Base-by-base conservation (phyloP, 2,113 vertebrate genomes). In the Potamarius usumacintae region DNA sequence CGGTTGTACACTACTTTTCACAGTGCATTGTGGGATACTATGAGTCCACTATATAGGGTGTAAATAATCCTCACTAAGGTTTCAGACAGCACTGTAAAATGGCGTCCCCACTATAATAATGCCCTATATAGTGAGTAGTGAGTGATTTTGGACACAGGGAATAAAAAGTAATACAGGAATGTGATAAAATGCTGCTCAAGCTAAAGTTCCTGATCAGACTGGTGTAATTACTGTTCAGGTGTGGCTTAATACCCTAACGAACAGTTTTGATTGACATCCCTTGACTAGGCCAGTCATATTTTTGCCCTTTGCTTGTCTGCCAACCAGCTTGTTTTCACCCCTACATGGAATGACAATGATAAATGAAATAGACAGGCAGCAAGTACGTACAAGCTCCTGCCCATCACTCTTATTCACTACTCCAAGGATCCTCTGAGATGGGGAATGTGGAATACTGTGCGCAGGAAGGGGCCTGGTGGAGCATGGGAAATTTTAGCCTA, bases 401-500 rank as follows among this genome's bases (percentile, higher is more conserved):
- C 48, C 22, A 55, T 78, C 50, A 15, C 50, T 78, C 50, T 27
- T 6, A 27, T 78, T 55, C 25, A n/a, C 27, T n/a, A 17, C 25
- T 52, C 7, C 20, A 25, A 76, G 72, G 7, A 50, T 76, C 34
- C 34, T n/a, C 11, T 5, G 5, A 53, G 10, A 53, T 52, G n/a
- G 22, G 84, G 55, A 8, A 76, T 52, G 48, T 34, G 77, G 55
- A 84, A 86, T 81, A 74, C 71, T 86, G 50, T 58, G 57, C 82
- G 85, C 50, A 53, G 84, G 84, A 84, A 89, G 11, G 25, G 62
- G 42, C 63, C 72, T 80, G 25, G 12, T 48, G 17, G 71, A 89
- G 77, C 88, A 63, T 85, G 83, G 88, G 85, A 89, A 89, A 25
- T 50, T 58, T 86, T 7, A 50, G 42, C 62, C 48, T 77, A 42